These are phyloP conservation scores for Ptychochromis oligacanthus DNA, from an alignment of 2,113 vertebrate species.

Conservation along the genomic window DNA sequence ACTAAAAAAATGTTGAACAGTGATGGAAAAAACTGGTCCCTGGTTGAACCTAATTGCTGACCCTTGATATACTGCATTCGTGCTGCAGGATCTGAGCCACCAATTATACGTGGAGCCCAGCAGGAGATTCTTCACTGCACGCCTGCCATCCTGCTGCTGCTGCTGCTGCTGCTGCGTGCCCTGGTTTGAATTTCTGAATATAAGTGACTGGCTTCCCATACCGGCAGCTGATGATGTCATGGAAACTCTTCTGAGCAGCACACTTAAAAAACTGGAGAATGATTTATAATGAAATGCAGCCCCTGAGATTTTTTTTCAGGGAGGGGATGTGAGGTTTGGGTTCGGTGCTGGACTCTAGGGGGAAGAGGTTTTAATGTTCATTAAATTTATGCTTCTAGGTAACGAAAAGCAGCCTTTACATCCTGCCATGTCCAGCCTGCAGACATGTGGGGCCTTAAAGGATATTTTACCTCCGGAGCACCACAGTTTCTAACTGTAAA, in stretches of 20 bases:
- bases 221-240: conserved; percentile 80
- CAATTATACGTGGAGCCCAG: neutral
- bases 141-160: conserved; percentile 41
- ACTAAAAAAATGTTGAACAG: neutral
- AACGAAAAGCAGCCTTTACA: conserved; percentile 48
- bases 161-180: conserved; percentile 59
- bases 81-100: conserved; percentile 10
- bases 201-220: conserved; percentile 70
- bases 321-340: neutral
- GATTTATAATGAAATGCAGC: conserved; percentile 78
- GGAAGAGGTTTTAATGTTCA: conserved; percentile 34
- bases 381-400: conserved; percentile 46
- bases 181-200: conserved; percentile 75
- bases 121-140: conserved; percentile 13
- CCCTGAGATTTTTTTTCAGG: conserved; percentile 2
- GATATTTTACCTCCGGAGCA: neutral
- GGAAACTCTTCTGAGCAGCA: conserved; percentile 74
- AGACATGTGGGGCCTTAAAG: conserved; percentile 22
- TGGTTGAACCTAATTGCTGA: conserved; percentile 4
- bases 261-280: conserved; percentile 70
- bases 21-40: neutral
- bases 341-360: conserved; percentile 1
- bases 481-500: neutral
- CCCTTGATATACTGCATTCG: neutral
- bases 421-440: conserved; percentile 19